Conservation (phyloP, 2,888 invertebrate species). For the Caenorhabditis sp. region DNA sequence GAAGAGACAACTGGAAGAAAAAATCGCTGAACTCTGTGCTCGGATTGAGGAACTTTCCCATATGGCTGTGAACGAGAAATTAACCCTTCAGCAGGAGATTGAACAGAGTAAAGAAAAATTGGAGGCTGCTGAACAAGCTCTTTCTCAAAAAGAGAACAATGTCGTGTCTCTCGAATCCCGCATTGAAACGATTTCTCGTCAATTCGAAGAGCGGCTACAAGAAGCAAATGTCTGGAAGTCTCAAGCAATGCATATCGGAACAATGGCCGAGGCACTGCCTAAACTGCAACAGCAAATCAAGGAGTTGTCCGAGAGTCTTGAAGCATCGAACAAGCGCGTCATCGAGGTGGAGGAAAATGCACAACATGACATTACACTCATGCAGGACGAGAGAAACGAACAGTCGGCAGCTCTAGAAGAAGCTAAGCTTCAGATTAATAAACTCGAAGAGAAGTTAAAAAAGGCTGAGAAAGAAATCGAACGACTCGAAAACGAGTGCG, state of each 20-base stretch:
- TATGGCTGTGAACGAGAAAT: neutral
- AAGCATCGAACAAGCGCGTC: conserved; percentile 29
- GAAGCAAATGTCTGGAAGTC: conserved; percentile 26
- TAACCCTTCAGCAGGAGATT: neutral
- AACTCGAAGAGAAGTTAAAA: conserved; percentile 5
- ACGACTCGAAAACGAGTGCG: conserved; percentile 42
- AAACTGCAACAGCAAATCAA: conserved; percentile 14
- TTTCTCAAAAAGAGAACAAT: conserved; percentile 19
- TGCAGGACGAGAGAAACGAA: conserved; percentile 52
- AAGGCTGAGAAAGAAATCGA: conserved; percentile 19
- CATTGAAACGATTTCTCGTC: conserved; percentile 10
- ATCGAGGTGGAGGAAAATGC: conserved; percentile 52
- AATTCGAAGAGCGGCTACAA: conserved; percentile 9
- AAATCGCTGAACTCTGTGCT: conserved; percentile 1
- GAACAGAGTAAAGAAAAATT: conserved; percentile 9
- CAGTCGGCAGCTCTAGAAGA: conserved; percentile 23
- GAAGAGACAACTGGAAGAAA: conserved; percentile 11
- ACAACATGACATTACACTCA: conserved; percentile 59
- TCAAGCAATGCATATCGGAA: conserved; percentile 22
- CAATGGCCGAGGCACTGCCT: conserved; percentile 7
- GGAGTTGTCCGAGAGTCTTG: conserved; percentile 30
- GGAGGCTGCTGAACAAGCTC: conserved; percentile 13
- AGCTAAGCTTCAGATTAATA: conserved; percentile 19
- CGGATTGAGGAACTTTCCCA: neutral
- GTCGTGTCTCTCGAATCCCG: conserved; percentile 27